Conservation (phyloP, 1,140 invertebrate genomes). For the Drosophila mojavensis region DNA sequence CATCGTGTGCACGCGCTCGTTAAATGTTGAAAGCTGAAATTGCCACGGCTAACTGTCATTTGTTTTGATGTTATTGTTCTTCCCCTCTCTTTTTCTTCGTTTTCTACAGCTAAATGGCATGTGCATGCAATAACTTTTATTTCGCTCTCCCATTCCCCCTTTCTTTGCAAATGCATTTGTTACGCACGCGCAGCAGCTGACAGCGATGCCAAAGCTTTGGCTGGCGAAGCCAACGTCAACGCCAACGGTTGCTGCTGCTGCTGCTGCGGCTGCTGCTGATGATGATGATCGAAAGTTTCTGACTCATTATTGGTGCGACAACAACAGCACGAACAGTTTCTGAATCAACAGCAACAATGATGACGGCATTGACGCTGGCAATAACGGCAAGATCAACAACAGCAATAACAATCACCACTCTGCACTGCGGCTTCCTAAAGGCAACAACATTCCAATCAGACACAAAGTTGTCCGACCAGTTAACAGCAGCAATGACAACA, state of each 20-base stretch:
- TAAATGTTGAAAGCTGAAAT: constrained; percentile 61
- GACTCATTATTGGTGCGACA: constrained; percentile 29
- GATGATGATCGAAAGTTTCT: constrained; percentile 15
- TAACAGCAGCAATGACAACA: constrained; percentile 48
- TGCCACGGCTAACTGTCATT: constrained; percentile 62
- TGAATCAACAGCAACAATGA: constrained; percentile 23
- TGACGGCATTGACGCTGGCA: constrained; percentile 22
- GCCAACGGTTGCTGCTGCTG: background rate
- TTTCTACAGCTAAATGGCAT: constrained; percentile 31
- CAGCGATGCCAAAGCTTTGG: background rate
- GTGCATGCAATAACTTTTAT: constrained; percentile 26
- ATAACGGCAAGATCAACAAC: constrained; percentile 34
- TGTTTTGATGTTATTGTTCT: constrained; percentile 15
- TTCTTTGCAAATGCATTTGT: constrained; percentile 37
- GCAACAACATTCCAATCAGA: constrained; percentile 74
- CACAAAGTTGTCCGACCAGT: constrained; percentile 77
- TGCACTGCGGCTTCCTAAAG: constrained; percentile 50
- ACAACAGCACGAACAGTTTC: constrained; percentile 15
- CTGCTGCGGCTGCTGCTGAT: constrained; percentile 2
- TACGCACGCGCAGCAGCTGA: constrained; percentile 48
- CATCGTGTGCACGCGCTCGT: constrained; percentile 70
- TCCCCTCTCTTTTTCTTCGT: background rate
- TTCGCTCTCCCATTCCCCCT: background rate
- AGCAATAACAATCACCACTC: constrained; percentile 37
- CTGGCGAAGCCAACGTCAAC: constrained; percentile 6